These are phyloP conservation scores for Brotula barbata DNA, from an alignment of 2,797 vertebrate species.

Conservation along the genomic window DNA sequence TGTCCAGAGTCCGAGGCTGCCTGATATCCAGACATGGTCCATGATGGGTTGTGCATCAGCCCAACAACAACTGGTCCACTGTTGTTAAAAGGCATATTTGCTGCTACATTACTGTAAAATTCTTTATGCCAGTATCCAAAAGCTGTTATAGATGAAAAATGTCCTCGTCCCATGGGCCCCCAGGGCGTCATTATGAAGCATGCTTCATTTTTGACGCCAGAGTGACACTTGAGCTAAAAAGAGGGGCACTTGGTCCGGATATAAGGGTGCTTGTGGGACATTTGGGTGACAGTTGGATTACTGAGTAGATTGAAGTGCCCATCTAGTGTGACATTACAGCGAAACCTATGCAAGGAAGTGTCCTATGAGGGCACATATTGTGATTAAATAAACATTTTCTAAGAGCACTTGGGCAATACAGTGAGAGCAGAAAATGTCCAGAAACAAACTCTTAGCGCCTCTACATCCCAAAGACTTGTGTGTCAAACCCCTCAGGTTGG, in stretches of 20 bases:
- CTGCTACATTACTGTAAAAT: no score
- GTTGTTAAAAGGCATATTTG: no score
- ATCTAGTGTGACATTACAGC: background rate
- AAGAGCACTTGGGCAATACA: background rate
- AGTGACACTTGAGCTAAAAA: background rate
- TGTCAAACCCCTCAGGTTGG: slow-evolving; percentile 6
- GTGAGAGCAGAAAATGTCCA: background rate
- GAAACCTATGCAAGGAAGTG: background rate
- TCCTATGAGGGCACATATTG: background rate
- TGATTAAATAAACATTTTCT: background rate
- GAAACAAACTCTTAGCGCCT: background rate
- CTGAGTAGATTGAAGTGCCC: background rate
- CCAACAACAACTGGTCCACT: no score
- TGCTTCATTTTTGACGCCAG: background rate
- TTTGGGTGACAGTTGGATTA: background rate
- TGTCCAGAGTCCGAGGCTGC: no score
- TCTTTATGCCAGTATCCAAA: no score
- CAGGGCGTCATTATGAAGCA: no score
- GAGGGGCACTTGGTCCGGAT: background rate
- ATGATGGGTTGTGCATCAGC: no score
- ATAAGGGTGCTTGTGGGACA: no score
- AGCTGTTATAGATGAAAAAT: no score
- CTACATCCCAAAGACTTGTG: background rate
- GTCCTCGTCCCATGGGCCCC: no score
- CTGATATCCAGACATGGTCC: no score